Base-by-base conservation (phyloP, 2,797 vertebrate species). In the Aeoliscus strigatus region DNA sequence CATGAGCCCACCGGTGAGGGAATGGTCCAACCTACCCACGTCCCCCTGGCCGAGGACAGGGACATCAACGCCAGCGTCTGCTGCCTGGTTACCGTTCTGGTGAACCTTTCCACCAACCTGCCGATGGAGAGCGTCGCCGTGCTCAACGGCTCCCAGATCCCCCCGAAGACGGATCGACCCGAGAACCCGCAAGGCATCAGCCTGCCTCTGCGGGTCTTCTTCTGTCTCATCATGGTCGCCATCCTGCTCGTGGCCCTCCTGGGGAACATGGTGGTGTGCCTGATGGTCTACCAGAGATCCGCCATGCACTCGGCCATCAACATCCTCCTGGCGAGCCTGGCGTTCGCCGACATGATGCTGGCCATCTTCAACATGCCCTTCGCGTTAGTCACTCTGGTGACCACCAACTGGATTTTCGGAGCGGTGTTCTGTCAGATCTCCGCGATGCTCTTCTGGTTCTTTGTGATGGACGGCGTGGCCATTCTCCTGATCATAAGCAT, bases 251-350 rank as follows among this genome's bases (percentile, higher is more conserved):
- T 96, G 67, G 92, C 96, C 26, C 89, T 98, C 59, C 69, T 94
- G 18, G 96, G 96, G 5, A 99, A 99, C 51, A 89, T 94, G 73
- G 94, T 97, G 30, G 94, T 99, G 55, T 98, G 96, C 74, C 81
- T 98, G 64, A 98, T 99, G 94, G 96, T 99, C 53, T 99, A 99
- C 86, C 96, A 94, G 80, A 91, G 93, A 27, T 92, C 94, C 0
- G 94, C 94, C 53, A 99, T 99, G 96, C 86, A 94, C 61, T 99
- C 96, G 0, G 96, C 96, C 44, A 99, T 99, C 85, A 99, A 99
- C 82, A 96, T 98, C 77, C 91, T 99, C 25, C 75, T 99, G 49
- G 96, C 96, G 26, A 99, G 93, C 75, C 79, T 99, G 76, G 96
- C 96, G 17, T 96, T 96, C 51, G 92, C 94, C 5, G 96, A 99